Conservation (phyloP, 2,797 vertebrate genomes). For the Onychomys arenicola region DNA sequence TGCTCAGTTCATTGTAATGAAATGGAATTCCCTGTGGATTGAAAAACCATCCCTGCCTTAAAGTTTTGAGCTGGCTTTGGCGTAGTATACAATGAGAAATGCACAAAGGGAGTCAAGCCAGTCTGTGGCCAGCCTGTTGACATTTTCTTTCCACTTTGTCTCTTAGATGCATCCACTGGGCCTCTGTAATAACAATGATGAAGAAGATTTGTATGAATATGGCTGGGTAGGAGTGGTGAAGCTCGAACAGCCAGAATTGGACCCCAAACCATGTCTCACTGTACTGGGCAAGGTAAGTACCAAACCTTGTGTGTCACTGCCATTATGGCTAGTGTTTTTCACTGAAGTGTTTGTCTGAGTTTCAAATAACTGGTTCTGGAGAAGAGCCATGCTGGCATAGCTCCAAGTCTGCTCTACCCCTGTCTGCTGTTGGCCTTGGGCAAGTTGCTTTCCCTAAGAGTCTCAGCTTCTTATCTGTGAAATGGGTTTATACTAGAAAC, state of each 20-base stretch:
- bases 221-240: slow-evolving; percentile 99
- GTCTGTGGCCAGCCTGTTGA: neutral
- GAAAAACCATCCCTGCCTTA: neutral
- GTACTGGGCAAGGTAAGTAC: slow-evolving; percentile 97
- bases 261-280: slow-evolving; percentile 96
- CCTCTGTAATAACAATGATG: slow-evolving; percentile 98
- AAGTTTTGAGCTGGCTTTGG: slow-evolving; percentile 9
- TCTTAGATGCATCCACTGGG: slow-evolving; percentile 97
- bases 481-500: slow-evolving; percentile 26
- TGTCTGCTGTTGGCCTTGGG: neutral
- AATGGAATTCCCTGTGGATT: neutral
- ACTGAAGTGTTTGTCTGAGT: neutral
- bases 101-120: neutral
- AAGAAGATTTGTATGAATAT: slow-evolving; percentile 98
- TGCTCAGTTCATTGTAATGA: neutral
- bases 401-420: neutral
- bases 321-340: neutral
- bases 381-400: neutral
- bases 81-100: neutral
- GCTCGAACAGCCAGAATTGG: slow-evolving; percentile 97
- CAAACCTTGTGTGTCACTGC: neutral
- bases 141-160: slow-evolving; percentile 17
- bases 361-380: neutral
- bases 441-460: neutral
- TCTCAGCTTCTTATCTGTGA: slow-evolving; percentile 9